Evolutionary conservation across 1,140 invertebrate genomes (phyloP), one percentile per base, ranked within the genome.

Genomic region (Bathynomus jamesi): DNA sequence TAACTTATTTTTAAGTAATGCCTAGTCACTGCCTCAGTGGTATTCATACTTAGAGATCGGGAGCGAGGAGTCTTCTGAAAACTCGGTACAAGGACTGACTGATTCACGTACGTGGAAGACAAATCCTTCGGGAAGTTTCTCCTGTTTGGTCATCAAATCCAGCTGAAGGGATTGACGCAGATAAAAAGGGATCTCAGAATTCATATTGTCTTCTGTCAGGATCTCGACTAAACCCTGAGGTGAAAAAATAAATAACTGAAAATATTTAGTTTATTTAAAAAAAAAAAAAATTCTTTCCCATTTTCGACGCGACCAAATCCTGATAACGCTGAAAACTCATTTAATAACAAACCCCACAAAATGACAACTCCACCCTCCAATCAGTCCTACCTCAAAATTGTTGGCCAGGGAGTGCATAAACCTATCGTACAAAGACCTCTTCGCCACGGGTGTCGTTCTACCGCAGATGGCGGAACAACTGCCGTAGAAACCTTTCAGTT

Each of bases 131-230:
- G 60, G 28, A 27, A 61, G 67, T 28, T 53, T 53, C 40, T 53
- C 40, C 1, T 53, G 67, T 0, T 53, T 61, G 0, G 67, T 61
- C 67, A 69, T 69, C 0, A 69, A 60, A 31, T 69, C 67, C 67
- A 69, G 29, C 67, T 69, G 67, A n/a, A 69, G 67, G 11, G 60
- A 29, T 29, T 69, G 67, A 28, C 67, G 67, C 24, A 69, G 67
- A 60, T 69, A 69, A 61, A 53, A 61, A 11, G 67, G 67, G 21
- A 69, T 53, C 28, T 27, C 4, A 27, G 28, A 28, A 30, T 61
- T 61, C 7, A 69, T 21, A 29, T 69, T 61, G 28, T 69, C 67
- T 60, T 69, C 40, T n/a, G 31, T 29, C 13, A 69, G 67, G 7
- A 69, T 61, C 67, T 69, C 67, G 29, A 69, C 21, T 30, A 69